Base-by-base conservation (phyloP, 2,797 vertebrate genomes). In the Poeciliopsis infans region DNA sequence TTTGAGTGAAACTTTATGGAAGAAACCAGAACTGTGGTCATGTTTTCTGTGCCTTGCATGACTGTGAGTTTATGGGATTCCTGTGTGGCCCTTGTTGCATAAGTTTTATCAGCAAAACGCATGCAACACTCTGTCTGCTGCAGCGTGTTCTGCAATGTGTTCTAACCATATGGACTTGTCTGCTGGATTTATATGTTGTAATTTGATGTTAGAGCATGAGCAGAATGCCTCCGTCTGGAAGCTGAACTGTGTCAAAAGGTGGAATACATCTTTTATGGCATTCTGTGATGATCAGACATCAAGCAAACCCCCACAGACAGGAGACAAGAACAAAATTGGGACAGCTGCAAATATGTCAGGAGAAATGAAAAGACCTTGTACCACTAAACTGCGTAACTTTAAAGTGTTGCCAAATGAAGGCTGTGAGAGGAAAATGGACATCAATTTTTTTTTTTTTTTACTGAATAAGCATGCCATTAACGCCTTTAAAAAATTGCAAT, bases 101-200 rank as follows among this genome's bases (percentile, higher is more conserved):
- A 39, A 41, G 36, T 41, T 11, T 41, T 41, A 68, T 39, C 64
- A 39, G 20, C 20, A 41, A 41, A 68, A 68, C 41, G 18, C 64
- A 68, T 68, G 64, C 20, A 68, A 41, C 11, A 33, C 36, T 70
- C 15, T 70, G 68, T 70, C 41, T 70, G n/a, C n/a, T 46, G 25
- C 23, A 45, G 43, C n/a, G n/a, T 46, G 45, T 45, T 70, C 41
- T 70, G 41, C 43, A 70, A 70, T 45, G 68, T 70, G 68, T 28
- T 45, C 25, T 28, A 70, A 70, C 68, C 41, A 70, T 70, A 70
- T 70, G 68, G 68, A 70, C 68, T 70, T 70, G 68, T 70, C 68
- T 45, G 68, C 68, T 70, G 43, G 16, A 70, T 70, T 70, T 46
- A 70, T 70, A 28, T 45, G 43, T 16, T 70, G 41, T 70, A 45